Percentiles rank a stretch among this genome's conserved stretches.
phyloP scores from a whole-genome alignment of 2,113 vertebrate genomes.

The Chauna torquata region DNA sequence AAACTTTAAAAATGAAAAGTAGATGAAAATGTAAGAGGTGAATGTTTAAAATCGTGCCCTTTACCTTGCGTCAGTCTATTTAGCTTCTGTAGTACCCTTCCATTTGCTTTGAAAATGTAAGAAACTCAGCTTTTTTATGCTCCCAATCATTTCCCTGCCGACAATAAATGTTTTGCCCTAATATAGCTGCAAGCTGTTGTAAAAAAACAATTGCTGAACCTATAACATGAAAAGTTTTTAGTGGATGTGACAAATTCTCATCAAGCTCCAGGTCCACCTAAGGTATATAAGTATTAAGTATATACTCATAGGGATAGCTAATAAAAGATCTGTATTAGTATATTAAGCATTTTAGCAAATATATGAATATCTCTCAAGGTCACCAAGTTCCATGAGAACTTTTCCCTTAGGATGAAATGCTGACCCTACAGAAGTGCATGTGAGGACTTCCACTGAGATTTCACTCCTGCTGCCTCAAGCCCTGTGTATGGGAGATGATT shows the following conservation, averaged over 20 bases:
- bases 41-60: not conserved
- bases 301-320: not conserved
- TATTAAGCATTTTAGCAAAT: not conserved
- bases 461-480: not conserved
- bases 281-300: not conserved
- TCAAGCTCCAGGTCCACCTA: not conserved
- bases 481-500: not conserved
- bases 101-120: not conserved
- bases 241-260: not conserved
- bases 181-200: not conserved
- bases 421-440: not conserved
- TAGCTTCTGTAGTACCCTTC: not conserved
- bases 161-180: not conserved
- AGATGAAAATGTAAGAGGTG: not conserved
- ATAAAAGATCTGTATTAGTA: not conserved
- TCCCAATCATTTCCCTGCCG: not conserved
- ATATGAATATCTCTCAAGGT: not conserved
- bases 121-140: not conserved
- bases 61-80: not conserved
- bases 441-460: not conserved
- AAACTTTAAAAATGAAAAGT: not conserved
- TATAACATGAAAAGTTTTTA: not conserved
- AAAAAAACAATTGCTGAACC: not conserved
- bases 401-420: not conserved
- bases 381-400: not conserved